A percentile compares a stretch with the other conserved stretches of the same genome.
Conservation (phyloP, 2,797 vertebrate species). For the Lepilemur ruficaudatus region DNA sequence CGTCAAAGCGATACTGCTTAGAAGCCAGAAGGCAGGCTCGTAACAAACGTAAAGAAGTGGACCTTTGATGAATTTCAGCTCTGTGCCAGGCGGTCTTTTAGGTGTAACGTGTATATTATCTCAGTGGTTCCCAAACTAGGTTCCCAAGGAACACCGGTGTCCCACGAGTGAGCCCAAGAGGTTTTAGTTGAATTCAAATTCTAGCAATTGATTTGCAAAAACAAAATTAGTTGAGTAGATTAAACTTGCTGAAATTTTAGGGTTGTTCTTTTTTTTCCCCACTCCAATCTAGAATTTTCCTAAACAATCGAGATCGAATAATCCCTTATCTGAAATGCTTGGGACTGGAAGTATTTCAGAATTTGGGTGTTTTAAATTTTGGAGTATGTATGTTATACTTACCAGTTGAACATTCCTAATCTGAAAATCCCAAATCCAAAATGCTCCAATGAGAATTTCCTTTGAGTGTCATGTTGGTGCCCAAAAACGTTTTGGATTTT, state of each 20-base stretch:
- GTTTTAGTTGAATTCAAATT: neutral
- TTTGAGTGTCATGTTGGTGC: neutral
- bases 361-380: neutral
- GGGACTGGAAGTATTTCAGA: neutral
- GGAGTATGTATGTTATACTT: neutral
- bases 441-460: neutral
- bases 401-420: neutral
- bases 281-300: neutral
- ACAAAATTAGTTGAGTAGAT: neutral
- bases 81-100: neutral
- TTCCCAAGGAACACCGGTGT: neutral
- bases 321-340: neutral
- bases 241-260: neutral
- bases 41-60: neutral
- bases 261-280: rapidly evolving
- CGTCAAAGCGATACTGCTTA: rapidly evolving
- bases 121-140: neutral
- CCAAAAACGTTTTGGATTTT: neutral
- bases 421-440: neutral
- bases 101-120: neutral
- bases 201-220: neutral
- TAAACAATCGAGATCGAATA: neutral
- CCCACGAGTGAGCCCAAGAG: neutral
- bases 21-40: neutral
- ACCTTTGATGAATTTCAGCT: neutral